Evolutionary conservation across 2,888 invertebrate species (phyloP).

Genomic region (Ormyrus thymus): DNA sequence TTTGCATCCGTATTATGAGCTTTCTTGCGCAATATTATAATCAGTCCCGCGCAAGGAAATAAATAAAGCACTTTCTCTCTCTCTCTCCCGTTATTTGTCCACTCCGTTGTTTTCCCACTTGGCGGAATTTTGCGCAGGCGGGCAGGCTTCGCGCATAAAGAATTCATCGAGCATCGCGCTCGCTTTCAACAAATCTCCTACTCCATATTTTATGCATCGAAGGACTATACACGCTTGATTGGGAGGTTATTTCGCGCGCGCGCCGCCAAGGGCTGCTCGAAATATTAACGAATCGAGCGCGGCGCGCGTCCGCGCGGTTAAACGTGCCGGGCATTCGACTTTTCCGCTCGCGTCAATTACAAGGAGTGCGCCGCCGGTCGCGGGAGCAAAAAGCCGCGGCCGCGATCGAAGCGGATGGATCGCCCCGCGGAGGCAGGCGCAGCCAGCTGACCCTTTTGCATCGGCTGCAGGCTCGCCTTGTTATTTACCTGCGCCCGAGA

Average conservation of each 20-base stretch:
- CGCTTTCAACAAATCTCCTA: neutral
- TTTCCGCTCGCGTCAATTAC: slow-evolving; percentile 46
- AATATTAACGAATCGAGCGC: too few relatives aligned
- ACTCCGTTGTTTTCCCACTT: neutral
- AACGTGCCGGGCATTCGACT: slow-evolving; percentile 4
- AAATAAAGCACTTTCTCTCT: slow-evolving; percentile 59
- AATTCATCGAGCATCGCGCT: slow-evolving; percentile 1
- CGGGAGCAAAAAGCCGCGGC: slow-evolving; percentile 21
- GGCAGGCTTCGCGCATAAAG: neutral
- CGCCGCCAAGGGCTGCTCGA: too few relatives aligned
- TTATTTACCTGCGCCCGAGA: too few relatives aligned
- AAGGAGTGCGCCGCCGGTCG: slow-evolving; percentile 3
- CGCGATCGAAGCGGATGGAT: slow-evolving; percentile 34
- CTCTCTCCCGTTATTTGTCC: neutral
- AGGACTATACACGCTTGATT: too few relatives aligned
- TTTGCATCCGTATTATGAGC: slow-evolving; percentile 64
- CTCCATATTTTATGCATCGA: too few relatives aligned
- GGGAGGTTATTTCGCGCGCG: too few relatives aligned
- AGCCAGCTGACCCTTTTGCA: neutral
- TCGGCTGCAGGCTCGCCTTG: too few relatives aligned
- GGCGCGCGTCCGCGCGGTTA: neutral
- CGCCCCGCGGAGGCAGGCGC: neutral
- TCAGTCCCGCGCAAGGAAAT: slow-evolving; percentile 64
- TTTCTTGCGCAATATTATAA: slow-evolving; percentile 70
- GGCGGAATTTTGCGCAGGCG: neutral